Percentiles rank a stretch among this genome's conserved stretches.
These are phyloP conservation scores for Trogon surrucura DNA, from an alignment of 2,113 vertebrate species.

Conservation along the genomic window DNA sequence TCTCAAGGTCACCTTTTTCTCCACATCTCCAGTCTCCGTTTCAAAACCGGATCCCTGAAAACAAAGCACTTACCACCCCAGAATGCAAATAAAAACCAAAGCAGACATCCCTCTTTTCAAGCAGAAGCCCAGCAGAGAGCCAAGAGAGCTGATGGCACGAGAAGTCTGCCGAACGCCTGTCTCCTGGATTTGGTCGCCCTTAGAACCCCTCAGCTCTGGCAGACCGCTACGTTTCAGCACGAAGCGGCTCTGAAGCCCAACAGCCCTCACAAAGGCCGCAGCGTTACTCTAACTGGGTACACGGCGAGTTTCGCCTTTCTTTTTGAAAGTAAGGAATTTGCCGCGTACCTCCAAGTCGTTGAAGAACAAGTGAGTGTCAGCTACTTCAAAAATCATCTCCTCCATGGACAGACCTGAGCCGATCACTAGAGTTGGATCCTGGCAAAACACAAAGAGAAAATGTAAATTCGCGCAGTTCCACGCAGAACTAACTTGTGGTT, in stretches of 20 bases:
- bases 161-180: not conserved
- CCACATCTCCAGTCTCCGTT: not conserved
- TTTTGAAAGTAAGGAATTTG: not conserved
- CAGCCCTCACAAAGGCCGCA: not conserved
- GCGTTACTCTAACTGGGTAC: not conserved
- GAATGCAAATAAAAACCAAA: not conserved
- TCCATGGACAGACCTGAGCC: slow-evolving; percentile 97
- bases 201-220: not conserved
- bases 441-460: slow-evolving; percentile 9
- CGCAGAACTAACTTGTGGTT: not conserved
- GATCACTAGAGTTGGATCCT: slow-evolving; percentile 93
- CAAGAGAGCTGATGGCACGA: not conserved
- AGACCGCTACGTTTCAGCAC: not conserved
- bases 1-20: not conserved
- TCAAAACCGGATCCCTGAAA: not conserved
- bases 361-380: slow-evolving; percentile 98
- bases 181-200: not conserved
- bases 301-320: not conserved
- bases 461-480: not conserved
- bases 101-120: not conserved
- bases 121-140: not conserved
- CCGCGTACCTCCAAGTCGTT: slow-evolving; percentile 92
- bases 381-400: slow-evolving; percentile 98
- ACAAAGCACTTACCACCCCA: not conserved
- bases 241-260: not conserved